Evolutionary conservation across 2,113 vertebrate genomes (phyloP), one percentile per base, ranked within the genome.

Genomic region (Menidia beryllina): DNA sequence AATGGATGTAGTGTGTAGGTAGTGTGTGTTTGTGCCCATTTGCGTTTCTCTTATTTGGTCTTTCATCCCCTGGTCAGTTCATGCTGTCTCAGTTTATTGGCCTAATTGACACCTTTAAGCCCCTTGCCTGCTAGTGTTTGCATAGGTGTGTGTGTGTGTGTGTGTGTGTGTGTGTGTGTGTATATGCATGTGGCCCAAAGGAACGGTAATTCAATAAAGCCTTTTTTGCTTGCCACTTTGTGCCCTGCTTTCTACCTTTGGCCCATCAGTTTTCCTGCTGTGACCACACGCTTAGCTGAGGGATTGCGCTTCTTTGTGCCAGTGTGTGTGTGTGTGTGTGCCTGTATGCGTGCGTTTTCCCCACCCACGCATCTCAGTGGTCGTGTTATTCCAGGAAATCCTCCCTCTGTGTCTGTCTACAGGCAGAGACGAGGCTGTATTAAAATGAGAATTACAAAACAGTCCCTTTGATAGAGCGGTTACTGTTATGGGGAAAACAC

Each of bases 301-400:
- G 55, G 67, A 85, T 61, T 82, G 82, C 69, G 68, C 71, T 72
- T 65, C 62, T 78, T 63, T 72, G 25, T 87, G 58, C 47, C 66
- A 25, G 59, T 62, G 58, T 66, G 47, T 71, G 54, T 70, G 70
- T 62, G 52, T 62, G 24, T 7, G 11, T 48, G 25, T 24, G 41
- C 64, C 73, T 80, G 24, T 78, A 74, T 81, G 64, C 65, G 68
- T 73, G 74, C 72, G 61, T 66, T 74, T 78, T 83, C 61, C 74
- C 69, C 75, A 69, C 80, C 84, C 86, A 84, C 87, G 48, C 70
- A 72, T 66, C 63, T 72, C 71, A 4, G 63, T 50, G 64, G 80
- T 59, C 27, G 19, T 80, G 73, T 75, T 84, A 83, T 85, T 90
- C 79, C 67, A 80, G 75, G 77, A 85, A 87, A 87, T 75, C 74